Evolutionary conservation across 1,140 invertebrate species (phyloP).

Genomic region (Periplaneta americana): DNA sequence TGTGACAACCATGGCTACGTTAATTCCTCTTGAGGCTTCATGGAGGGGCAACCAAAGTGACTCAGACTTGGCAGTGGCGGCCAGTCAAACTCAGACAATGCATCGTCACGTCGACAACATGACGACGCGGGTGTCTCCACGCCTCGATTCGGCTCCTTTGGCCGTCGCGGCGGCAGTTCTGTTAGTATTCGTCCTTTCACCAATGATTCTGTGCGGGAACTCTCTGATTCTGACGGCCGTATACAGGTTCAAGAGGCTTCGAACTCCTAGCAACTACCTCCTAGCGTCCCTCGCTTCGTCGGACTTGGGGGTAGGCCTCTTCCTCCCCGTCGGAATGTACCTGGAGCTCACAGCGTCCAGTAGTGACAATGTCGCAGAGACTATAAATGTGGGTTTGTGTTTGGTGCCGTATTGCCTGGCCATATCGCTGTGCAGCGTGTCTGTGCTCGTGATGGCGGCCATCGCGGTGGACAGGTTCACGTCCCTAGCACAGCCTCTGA

Average conservation of each 20-base stretch:
- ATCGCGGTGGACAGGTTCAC: constrained; percentile 61
- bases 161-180: constrained; percentile 44
- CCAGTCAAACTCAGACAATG: not conserved
- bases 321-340: constrained; percentile 62
- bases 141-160: constrained; percentile 26
- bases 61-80: not conserved
- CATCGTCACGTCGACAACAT: not conserved
- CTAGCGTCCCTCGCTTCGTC: constrained; percentile 67
- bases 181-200: constrained; percentile 48
- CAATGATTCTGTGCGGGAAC: constrained; percentile 50
- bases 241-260: constrained; percentile 51
- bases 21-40: not conserved
- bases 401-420: constrained; percentile 53
- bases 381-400: constrained; percentile 41
- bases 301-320: constrained; percentile 65
- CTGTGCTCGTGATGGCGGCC: constrained; percentile 54
- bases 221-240: constrained; percentile 50
- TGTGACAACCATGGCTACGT: not conserved
- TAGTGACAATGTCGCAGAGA: constrained; percentile 30
- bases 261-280: constrained; percentile 64
- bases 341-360: constrained; percentile 40
- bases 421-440: constrained; percentile 56
- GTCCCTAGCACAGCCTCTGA: constrained; percentile 54
- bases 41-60: not conserved
- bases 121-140: not conserved